These are phyloP conservation scores for Psilopogon haemacephalus DNA, from an alignment of 2,113 vertebrate species.

Conservation along the genomic window DNA sequence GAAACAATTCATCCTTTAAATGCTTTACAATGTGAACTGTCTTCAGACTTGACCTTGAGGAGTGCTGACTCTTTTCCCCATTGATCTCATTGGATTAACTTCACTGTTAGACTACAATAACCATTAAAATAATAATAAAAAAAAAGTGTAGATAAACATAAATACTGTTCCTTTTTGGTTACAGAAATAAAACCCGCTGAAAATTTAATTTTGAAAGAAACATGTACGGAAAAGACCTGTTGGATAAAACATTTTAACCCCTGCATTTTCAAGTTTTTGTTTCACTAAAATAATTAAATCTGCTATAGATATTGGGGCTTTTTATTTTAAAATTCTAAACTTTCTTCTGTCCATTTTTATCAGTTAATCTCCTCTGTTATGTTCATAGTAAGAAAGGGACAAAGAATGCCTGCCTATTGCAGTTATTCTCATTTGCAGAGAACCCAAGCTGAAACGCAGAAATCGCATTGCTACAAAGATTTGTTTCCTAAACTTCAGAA, in stretches of 20 bases:
- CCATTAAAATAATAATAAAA: background rate
- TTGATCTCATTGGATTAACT: background rate
- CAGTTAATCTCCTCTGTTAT: background rate
- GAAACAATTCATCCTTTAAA: background rate
- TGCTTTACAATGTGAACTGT: background rate
- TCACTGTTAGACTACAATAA: background rate
- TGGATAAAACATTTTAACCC: background rate
- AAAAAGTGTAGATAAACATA: background rate
- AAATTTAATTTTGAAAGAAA: background rate
- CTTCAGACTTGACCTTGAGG: constrained; percentile 14
- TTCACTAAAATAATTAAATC: background rate
- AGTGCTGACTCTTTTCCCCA: background rate
- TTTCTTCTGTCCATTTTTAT: background rate
- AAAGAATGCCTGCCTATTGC: background rate
- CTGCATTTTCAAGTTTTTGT: background rate
- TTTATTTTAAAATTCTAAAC: background rate
- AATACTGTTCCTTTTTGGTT: background rate
- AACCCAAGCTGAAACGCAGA: background rate
- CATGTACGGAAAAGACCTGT: background rate
- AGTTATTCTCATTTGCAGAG: background rate
- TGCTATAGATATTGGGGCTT: background rate
- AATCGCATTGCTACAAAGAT: background rate
- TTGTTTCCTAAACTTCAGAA: background rate
- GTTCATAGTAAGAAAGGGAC: background rate
- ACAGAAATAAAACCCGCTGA: background rate